Evolutionary conservation across 2,888 invertebrate genomes (phyloP), one percentile per base, ranked within the genome.

Genomic region (Nymphalis urticae): DNA sequence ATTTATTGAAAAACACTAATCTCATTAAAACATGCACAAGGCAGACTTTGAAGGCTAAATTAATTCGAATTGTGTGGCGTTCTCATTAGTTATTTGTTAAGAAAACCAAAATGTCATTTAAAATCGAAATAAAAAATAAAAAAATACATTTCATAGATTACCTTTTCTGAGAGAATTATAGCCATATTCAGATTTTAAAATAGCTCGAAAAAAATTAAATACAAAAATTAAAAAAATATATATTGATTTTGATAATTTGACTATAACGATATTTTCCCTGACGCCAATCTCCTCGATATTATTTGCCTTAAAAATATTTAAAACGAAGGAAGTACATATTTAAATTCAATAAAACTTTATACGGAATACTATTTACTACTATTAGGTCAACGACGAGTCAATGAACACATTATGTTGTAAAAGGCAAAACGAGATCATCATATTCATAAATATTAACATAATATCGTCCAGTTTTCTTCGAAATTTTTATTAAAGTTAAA

Each of bases 321-420:
- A 42, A 42, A 42, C 3, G 36, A 42, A 42, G 2, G 36, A 42
- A 42, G 36, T 42, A 9, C 9, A 10, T 42, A 42, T 32, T n/a
- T 1, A n/a, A 17, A 27, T n/a, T 7, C 17, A 17, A 24, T 56
- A 56, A 27, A 58, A 32, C 10, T 19, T 47, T 42, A 42, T 19
- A 19, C n/a, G 7, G n/a, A 59, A 42, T 32, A 54, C 13, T 48
- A 36, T 21, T 51, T 24, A 16, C 16, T 27, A 21, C 59, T 68
- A 53, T 62, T 27, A 66, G 56, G 59, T 56, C 63, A 62, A 71
- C 48, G 60, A 64, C 67, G 10, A 50, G 80, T 77, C 80, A 80
- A 80, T 66, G 76, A 71, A 76, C 81, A 73, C 78, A 79, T 80
- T 75, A 77, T 69, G 48, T 72, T 72, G 54, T 68, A 78, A 76